Evolutionary conservation across 2,113 vertebrate genomes (phyloP).

Genomic region (Meles meles): DNA sequence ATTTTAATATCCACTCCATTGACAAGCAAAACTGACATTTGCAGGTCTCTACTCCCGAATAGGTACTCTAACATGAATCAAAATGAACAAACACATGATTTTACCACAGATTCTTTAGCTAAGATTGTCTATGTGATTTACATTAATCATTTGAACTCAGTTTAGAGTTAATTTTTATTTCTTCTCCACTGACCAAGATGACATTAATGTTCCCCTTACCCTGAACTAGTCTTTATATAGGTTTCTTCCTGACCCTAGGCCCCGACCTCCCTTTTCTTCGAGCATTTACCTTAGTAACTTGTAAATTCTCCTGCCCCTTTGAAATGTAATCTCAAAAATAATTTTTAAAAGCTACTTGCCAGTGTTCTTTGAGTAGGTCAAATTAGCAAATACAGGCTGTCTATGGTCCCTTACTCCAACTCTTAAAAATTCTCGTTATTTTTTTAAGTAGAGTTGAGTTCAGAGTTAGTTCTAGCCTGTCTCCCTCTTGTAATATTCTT

Average conservation of each 20-base stretch:
- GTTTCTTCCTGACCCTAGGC: background rate
- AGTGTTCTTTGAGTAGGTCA: background rate
- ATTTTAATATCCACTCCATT: background rate
- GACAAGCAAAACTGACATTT: background rate
- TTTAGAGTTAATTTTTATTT: background rate
- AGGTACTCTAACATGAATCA: background rate
- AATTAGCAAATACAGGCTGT: background rate
- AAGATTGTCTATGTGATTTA: background rate
- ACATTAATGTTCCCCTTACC: background rate
- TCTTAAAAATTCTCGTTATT: background rate
- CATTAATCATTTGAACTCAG: background rate
- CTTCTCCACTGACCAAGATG: background rate
- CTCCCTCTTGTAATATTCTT: background rate
- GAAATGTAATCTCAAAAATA: background rate
- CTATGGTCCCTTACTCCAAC: fast-evolving
- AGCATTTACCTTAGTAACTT: background rate
- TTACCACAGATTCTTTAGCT: background rate
- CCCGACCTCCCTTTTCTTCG: background rate
- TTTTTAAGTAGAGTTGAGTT: background rate
- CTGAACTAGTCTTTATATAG: background rate
- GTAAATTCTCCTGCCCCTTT: background rate
- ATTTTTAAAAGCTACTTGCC: background rate
- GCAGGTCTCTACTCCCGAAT: background rate
- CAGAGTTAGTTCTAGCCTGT: background rate
- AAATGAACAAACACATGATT: background rate